Evolutionary conservation across 1,140 invertebrate species (phyloP).

Genomic region (Euborellia annulipes): DNA sequence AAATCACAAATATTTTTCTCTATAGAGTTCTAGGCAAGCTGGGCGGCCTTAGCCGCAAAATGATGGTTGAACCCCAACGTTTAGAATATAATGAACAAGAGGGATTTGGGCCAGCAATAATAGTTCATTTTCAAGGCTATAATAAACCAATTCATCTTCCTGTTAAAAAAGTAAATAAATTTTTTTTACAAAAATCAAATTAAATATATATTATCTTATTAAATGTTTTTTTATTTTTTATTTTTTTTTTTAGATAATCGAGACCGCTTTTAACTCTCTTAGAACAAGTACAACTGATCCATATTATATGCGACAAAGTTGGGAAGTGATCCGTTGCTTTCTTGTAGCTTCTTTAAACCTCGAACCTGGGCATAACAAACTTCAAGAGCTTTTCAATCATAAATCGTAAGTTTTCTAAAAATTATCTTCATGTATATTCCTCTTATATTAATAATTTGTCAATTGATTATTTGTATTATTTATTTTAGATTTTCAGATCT

Average conservation of each 20-base stretch:
- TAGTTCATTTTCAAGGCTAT: constrained; percentile 75
- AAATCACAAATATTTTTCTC: constrained; percentile 3
- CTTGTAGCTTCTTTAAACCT: constrained; percentile 67
- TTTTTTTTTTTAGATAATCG: constrained; percentile 44
- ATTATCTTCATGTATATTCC: constrained; percentile 51
- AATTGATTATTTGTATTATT: constrained; percentile 1
- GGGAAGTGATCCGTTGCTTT: constrained; percentile 84
- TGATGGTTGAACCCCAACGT: constrained; percentile 93
- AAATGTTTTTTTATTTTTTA: no score
- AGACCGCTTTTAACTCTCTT: constrained; percentile 70
- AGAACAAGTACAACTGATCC: constrained; percentile 64
- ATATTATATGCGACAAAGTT: constrained; percentile 80
- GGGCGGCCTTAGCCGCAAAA: constrained; percentile 94
- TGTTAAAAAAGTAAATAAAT: constrained; percentile 52
- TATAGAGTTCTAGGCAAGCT: constrained; percentile 87
- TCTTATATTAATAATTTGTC: constrained; percentile 28
- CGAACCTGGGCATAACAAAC: constrained; percentile 56
- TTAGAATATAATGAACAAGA: constrained; percentile 72
- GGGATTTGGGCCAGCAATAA: constrained; percentile 60
- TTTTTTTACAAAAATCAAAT: no score
- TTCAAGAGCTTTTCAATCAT: constrained; percentile 73
- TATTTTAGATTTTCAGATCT: constrained; percentile 46
- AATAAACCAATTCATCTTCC: constrained; percentile 66
- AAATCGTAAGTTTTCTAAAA: constrained; percentile 28
- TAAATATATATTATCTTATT: no score